Conservation (phyloP, 1,140 invertebrate genomes). For the Drosophila pallidifrons region DNA sequence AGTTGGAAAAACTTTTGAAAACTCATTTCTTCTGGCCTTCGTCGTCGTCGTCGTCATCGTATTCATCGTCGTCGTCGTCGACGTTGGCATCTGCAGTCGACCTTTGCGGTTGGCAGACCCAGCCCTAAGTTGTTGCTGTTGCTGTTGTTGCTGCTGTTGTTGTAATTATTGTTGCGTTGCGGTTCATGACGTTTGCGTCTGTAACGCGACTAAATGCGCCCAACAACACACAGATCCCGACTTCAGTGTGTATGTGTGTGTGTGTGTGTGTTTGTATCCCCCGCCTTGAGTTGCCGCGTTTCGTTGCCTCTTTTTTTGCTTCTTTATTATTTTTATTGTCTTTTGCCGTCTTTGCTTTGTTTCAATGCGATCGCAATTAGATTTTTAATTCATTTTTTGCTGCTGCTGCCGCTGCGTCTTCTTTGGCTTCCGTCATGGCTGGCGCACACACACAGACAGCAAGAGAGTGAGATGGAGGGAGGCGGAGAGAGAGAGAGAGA, state of each 20-base stretch:
- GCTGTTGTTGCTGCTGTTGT: slow-evolving; percentile 56
- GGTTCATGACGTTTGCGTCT: slow-evolving; percentile 79
- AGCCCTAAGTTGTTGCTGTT: slow-evolving; percentile 62
- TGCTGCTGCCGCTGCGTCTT: slow-evolving; percentile 53
- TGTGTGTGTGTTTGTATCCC: slow-evolving; percentile 33
- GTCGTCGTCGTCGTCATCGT: slow-evolving; percentile 28
- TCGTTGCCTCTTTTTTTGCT: slow-evolving; percentile 37
- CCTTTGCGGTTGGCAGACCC: slow-evolving; percentile 77
- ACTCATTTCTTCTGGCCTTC: slow-evolving; percentile 73
- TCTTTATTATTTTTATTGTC: slow-evolving; percentile 59
- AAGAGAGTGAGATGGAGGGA: background rate
- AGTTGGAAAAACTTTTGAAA: slow-evolving; percentile 78
- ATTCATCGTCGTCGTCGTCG: slow-evolving; percentile 18
- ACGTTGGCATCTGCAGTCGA: slow-evolving; percentile 69
- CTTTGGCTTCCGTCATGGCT: slow-evolving; percentile 73
- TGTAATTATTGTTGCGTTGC: slow-evolving; percentile 83
- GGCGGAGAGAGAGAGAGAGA: background rate
- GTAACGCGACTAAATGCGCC: slow-evolving; percentile 74
- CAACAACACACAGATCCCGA: slow-evolving; percentile 62
- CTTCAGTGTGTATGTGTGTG: slow-evolving; percentile 13
- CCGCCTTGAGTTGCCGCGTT: slow-evolving; percentile 53
- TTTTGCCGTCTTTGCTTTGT: slow-evolving; percentile 71
- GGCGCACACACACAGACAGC: slow-evolving; percentile 53
- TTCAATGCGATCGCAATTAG: slow-evolving; percentile 78
- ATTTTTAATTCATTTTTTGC: slow-evolving; percentile 81